Base-by-base conservation (phyloP, 1,140 invertebrate genomes). In the Chlorops oryzae region DNA sequence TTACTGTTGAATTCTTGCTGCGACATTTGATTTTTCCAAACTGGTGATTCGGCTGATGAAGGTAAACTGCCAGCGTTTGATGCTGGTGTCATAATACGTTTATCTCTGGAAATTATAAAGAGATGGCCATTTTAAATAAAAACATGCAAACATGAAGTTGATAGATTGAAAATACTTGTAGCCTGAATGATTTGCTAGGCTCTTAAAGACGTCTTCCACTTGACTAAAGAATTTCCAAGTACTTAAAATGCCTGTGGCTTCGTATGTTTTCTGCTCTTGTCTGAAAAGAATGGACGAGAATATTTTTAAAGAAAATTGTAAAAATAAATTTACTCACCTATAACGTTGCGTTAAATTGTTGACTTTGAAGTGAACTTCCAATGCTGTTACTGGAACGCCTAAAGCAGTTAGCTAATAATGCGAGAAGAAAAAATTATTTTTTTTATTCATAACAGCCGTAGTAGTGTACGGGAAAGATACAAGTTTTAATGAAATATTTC, bases 11-110 rank as follows among this genome's bases (percentile, higher is more conserved):
- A 70, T 57, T 70, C 66, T 69, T 69, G 66, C 37, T 70, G 65
- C 61, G 66, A 69, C 66, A 70, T 70, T 70, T 64, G 63, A 70
- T 70, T 70, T 56, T 70, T 70, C 66, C 66, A 70, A 50, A 70
- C 66, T 59, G 66, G 63, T 55, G 66, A 70, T 54, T 70, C 66
- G 50, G 66, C 64, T 63, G 66, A 64, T 23, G 65, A 69, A 40
- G 65, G 65, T 66, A 69, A 58, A 15, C 60, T 70, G 52, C 65
- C 66, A 9, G 66, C 64, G 57, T 65, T 70, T 43, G 65, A 69
- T 43, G 65, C 54, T 44, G 63, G 65, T 47, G 62, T 68, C 66
- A 70, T 50, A 49, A 53, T 68, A 56, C 66, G 63, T 63, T 70
- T 70, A 56, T 70, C 66, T 66, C 66, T 70, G 52, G 10, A 5